Evolutionary conservation across 2,888 invertebrate genomes (phyloP).

Genomic region (Spodoptera picta): DNA sequence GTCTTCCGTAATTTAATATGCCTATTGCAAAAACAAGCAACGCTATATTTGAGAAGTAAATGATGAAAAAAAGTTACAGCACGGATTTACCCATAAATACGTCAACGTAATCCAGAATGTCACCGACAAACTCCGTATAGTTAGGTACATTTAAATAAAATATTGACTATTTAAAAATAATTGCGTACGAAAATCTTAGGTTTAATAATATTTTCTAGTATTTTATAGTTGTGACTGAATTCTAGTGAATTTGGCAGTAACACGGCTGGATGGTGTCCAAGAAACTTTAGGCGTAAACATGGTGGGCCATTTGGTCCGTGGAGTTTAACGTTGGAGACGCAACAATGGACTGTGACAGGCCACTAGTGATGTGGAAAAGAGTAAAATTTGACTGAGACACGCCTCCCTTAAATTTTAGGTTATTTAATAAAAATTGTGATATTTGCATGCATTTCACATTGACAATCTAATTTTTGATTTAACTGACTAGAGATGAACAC

Average conservation of each 20-base stretch:
- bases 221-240: constrained; percentile 68
- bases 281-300: constrained; percentile 76
- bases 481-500: no score
- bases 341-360: constrained; percentile 47
- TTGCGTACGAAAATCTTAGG: constrained; percentile 11
- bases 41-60: no score
- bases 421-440: no score
- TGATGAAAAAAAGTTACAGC: no score
- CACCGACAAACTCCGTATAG: constrained; percentile 11
- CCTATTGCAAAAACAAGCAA: no score
- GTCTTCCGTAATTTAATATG: no score
- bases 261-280: constrained; percentile 79
- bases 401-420: background rate
- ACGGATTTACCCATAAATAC: constrained; percentile 5
- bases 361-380: constrained; percentile 59
- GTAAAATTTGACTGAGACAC: constrained; percentile 56
- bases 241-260: constrained; percentile 68
- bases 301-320: constrained; percentile 72
- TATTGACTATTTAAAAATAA: constrained; percentile 33
- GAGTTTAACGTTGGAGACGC: constrained; percentile 63
- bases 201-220: constrained; percentile 63
- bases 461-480: no score
- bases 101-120: constrained; percentile 9
- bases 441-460: no score
- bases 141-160: constrained; percentile 19